Evolutionary conservation across 2,797 vertebrate species (phyloP), one percentile per base, ranked within the genome.

Genomic region (Bradypodion ventrale): DNA sequence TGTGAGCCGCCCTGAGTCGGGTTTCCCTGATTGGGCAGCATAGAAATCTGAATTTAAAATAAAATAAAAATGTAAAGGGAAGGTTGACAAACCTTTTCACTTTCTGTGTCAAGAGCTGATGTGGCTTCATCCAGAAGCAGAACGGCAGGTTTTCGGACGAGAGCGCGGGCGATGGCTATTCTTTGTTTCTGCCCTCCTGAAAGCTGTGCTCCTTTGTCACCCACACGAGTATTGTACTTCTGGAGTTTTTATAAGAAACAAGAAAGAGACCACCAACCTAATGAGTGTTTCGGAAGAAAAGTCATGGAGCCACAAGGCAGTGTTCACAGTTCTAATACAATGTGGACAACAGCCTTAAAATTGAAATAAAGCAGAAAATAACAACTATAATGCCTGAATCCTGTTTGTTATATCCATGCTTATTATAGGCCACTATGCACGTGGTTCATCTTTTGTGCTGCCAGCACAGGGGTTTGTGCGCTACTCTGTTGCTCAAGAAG

Each of bases 131-230:
- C 94, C 80, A 96, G 89, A 78, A 96, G 92, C 1, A 94, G 86
- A 89, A 94, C 2, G 0, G 92, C 89, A 81, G 96, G 95, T 85
- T 96, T 95, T 76, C 90, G 91, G 85, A 97, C 92, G 80, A 96
- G 92, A 78, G 96, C 95, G 83, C 95, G 94, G 7, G 96, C 95
- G 85, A 96, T 95, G 42, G 96, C 95, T 83, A 96, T 91, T 89
- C 94, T 95, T 93, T 97, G 95, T 78, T 97, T 97, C 37, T 96
- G 95, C 75, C 95, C 94, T 0, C 95, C 96, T 74, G 96, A 96
- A 90, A 97, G 95, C 15, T 96, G 96, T 10, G 94, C 72, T 89
- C 95, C 96, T 91, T 94, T 96, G 29, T 95, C 93, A 88, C 96
- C 96, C 66, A 96, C 95, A 1, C 62, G 84, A 16, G 95, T 96